Base-by-base conservation (phyloP, 1,140 invertebrate genomes). In the Calephelis nemesis region DNA sequence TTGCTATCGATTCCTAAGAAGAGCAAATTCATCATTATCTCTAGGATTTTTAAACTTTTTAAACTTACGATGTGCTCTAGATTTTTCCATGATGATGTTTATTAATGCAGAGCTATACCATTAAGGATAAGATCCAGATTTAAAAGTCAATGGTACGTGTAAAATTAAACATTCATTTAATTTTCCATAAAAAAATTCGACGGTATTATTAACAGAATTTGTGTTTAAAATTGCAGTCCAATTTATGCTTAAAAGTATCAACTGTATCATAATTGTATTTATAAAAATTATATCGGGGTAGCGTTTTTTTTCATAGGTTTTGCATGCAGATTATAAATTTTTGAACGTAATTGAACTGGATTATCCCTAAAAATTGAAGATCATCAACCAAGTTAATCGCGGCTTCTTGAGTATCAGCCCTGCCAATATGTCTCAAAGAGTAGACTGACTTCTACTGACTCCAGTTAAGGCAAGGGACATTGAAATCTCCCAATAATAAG, bases 51-150 rank as follows among this genome's bases (percentile, higher is more conserved):
- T 54, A 54, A n/a, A 54, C 13, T 54, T 54, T 54, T 19, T 54
- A 13, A 13, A 54, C 15, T 15, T 15, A 4, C 19, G 13, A 54
- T 54, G 52, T 15, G 19, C 19, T 13, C 13, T 13, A 54, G 52
- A 54, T 54, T 54, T 54, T 13, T 54, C 52, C 2, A n/a, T 54
- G 5, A 54, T 54, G 7, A 54, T 54, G 47, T 7, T 63, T 63
- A 54, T 54, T 54, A 54, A 54, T 13, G 52, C 52, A 4, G 52
- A 19, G 4, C 13, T 54, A n/a, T 15, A 54, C 52, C n/a, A 54
- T 12, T n/a, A 4, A 13, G 52, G 7, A 54, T n/a, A 54, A 19
- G 13, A 15, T n/a, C 52, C 19, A 54, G 13, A 3, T 5, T 19
- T 54, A 54, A 13, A 15, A n/a, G 8, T 3, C 19, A 54, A 13